Evolutionary conservation across 2,888 invertebrate genomes (phyloP).

Genomic region (Pherbina coryleti): DNA sequence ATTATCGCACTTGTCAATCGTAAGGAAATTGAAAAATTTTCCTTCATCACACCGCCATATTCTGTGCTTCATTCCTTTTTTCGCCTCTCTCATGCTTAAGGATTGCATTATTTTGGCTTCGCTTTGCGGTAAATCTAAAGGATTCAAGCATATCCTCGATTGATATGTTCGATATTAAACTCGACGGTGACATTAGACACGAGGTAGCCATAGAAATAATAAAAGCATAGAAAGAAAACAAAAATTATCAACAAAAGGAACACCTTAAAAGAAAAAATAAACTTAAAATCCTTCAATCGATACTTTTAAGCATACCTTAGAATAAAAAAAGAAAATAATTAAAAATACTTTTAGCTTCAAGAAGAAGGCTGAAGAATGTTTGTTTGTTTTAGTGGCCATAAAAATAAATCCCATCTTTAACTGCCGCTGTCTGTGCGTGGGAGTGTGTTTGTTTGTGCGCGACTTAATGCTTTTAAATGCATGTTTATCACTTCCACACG

Average conservation of each 20-base stretch:
- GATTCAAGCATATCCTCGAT: neutral
- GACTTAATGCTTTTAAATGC: neutral
- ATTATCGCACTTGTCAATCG: conserved; percentile 18
- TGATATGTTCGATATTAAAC: conserved; percentile 4
- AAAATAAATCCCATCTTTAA: neutral
- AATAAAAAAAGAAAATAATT: neutral
- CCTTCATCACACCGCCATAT: neutral
- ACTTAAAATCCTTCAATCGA: neutral
- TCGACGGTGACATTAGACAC: neutral
- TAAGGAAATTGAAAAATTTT: conserved; percentile 22
- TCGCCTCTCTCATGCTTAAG: neutral
- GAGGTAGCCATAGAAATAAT: no score
- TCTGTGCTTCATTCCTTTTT: neutral
- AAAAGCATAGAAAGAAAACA: no score
- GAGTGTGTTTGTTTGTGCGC: neutral
- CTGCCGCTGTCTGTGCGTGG: neutral
- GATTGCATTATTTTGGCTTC: conserved; percentile 2
- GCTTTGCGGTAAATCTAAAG: neutral
- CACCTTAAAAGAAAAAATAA: neutral
- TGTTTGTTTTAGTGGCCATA: neutral
- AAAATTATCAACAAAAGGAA: no score
- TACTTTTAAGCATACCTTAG: neutral
- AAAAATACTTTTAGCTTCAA: neutral
- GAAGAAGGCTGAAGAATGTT: neutral
- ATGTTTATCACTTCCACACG: conserved; percentile 3